Evolutionary conservation across 2,797 vertebrate species (phyloP), one percentile per base, ranked within the genome.

Genomic region (Morelia viridis): DNA sequence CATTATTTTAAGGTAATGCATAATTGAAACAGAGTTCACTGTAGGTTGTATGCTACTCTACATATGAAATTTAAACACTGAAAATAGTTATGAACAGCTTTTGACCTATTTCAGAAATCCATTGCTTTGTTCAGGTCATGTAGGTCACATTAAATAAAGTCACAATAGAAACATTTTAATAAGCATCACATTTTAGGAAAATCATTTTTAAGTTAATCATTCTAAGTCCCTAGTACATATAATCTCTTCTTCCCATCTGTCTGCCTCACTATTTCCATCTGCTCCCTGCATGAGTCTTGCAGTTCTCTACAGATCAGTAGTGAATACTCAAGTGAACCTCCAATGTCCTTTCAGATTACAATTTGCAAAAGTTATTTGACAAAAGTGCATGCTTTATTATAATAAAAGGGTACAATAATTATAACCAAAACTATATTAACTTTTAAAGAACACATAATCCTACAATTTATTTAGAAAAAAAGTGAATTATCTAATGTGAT

Each of bases 31-130:
- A 53, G 46, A 87, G 50, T 41, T 87, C 24, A 41, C 58, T 80
- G 57, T 89, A 92, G 46, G 26, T 61, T n/a, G 85, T 76, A 60
- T 5, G 12, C 11, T 86, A 89, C 26, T 85, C 71, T 76, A 86
- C 41, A 85, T 89, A 71, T 89, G 58, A 41, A 22, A 87, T 83
- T 90, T 83, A 90, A 87, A 92, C 80, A 68, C 28, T 64, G 84
- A 89, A 90, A 58, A 92, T 15, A 89, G 76, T 92, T 65, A 85
- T 41, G 65, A 90, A n/a, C 65, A 90, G 89, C 85, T 87, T 90
- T 60, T 92, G 92, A 92, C 92, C 89, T 87, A 92, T 90, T 92
- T 92, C 58, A 87, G 89, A 65, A 90, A 60, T 80, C 84, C 89
- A 90, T 13, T 87, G 41, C 85, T 87, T 92, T 76, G 64, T 86